Evolutionary conservation across 1,140 invertebrate species (phyloP), one percentile per base, ranked within the genome.

Genomic region (Drosophila biarmipes): DNA sequence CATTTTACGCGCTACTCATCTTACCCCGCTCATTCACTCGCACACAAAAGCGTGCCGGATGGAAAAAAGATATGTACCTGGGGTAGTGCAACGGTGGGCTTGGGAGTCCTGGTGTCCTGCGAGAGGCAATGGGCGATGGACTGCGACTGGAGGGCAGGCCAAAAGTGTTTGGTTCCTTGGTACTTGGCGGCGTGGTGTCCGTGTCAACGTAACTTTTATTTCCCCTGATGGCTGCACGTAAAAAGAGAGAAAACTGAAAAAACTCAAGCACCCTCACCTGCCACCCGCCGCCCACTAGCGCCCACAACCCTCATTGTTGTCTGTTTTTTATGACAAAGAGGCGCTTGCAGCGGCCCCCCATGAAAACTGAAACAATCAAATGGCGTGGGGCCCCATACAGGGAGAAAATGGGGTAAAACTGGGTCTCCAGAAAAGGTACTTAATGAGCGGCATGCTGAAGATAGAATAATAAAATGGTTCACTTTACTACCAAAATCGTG

Each of bases 181-280:
- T 71, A 84, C 80, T 82, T 75, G 75, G 62, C 63, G 80, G 64
- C 63, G 54, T 57, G 73, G 82, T 86, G 78, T 86, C 82, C 69
- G 78, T 86, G 82, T 86, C 82, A 86, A 87, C 82, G 78, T 81
- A 81, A 87, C 82, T 86, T 86, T 86, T 87, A 87, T 87, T 86
- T 87, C 78, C 82, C 82, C 74, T 61, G 78, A 72, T 78, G 82
- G 77, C 73, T 24, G 67, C 48, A 54, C 53, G 67, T 55, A 46
- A 79, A 79, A 73, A 61, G 52, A 53, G 12, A 54, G 48, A 6
- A 17, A n/a, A n/a, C n/a, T n/a, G n/a, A n/a, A n/a, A 37, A 35
- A 42, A 35, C 63, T 69, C 12, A 56, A 69, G 63, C 64, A 46
- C 64, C 49, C 64, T 69, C 35, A 55, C 67, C 62, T 68, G 43